Evolutionary conservation across 2,113 vertebrate species (phyloP), one percentile per base, ranked within the genome.

Genomic region (Ophthalmolycus amberensis): DNA sequence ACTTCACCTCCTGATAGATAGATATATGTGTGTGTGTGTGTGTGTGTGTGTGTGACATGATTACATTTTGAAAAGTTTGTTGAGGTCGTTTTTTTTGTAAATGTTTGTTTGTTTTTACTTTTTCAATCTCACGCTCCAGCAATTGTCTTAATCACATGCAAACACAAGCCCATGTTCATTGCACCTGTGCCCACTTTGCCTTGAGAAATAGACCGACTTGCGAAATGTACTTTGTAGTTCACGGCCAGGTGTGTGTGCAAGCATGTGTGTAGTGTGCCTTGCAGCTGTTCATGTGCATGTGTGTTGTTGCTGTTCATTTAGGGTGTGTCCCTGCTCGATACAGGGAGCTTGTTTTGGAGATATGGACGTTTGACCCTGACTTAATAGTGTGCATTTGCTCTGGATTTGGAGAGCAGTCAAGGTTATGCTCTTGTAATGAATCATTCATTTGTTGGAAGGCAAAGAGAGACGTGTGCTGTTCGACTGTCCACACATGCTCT

Each of bases 341-440:
- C 62, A 63, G 18, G 48, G 66, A 66, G 86, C 72, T 79, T 76
- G 78, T 94, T 91, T 76, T 56, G 60, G 86, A 86, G 65, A 90
- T 91, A 93, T 90, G 83, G 90, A 92, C 91, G 82, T 82, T 69
- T 87, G 93, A 94, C 92, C 91, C 89, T 92, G 90, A 84, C 85
- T 79, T 88, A 78, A 87, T 68, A 77, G 72, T 40, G 29, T 87
- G 85, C 66, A 37, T 77, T 82, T 32, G 64, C 84, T 83, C 42
- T 82, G 71, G 71, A 78, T 78, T 87, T 79, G 34, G 50, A 79
- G 71, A 79, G 66, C 67, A 82, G 84, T 93, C 86, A 93, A 94
- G 93, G 88, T 93, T 90, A 84, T 74, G 78, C 74, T 76, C 77
- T 72, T 85, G 84, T 85, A 90, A 93, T 90, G 76, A 91, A 90